Evolutionary conservation across 2,797 vertebrate genomes (phyloP).

Genomic region (Characodon lateralis): DNA sequence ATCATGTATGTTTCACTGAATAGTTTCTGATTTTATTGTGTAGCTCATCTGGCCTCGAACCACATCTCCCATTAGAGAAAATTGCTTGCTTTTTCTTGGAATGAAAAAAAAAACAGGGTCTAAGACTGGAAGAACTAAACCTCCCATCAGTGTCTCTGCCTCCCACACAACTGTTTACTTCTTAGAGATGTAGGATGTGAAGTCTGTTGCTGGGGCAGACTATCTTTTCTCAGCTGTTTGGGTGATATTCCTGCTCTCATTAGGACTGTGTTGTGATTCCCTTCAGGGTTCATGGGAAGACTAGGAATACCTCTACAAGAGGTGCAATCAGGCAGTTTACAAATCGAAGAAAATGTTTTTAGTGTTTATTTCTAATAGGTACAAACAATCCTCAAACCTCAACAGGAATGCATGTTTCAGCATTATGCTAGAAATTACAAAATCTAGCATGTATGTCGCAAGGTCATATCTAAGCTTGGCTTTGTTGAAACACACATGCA

Average conservation of each 20-base stretch:
- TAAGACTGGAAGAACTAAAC: conserved; percentile 14
- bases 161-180: conserved; percentile 37
- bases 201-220: conserved; percentile 43
- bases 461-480: neutral
- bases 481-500: neutral
- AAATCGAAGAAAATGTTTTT: neutral
- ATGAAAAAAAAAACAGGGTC: neutral
- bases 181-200: conserved; percentile 30
- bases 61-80: conserved; percentile 26
- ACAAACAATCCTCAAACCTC: neutral
- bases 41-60: conserved; percentile 26
- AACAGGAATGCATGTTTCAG: conserved; percentile 4
- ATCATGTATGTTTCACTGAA: conserved; percentile 2
- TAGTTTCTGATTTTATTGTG: conserved; percentile 37
- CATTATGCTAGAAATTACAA: neutral
- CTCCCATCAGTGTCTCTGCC: conserved; percentile 4
- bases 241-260: conserved; percentile 43
- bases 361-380: conserved; percentile 22
- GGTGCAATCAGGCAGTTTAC: neutral
- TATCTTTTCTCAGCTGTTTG: conserved; percentile 33
- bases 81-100: neutral
- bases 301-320: conserved; percentile 1
- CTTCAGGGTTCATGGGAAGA: neutral
- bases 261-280: conserved; percentile 39
- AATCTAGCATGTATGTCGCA: neutral